phyloP scores from a whole-genome alignment of 2,888 invertebrate species.

The Pachliopta kotzebuea region DNA sequence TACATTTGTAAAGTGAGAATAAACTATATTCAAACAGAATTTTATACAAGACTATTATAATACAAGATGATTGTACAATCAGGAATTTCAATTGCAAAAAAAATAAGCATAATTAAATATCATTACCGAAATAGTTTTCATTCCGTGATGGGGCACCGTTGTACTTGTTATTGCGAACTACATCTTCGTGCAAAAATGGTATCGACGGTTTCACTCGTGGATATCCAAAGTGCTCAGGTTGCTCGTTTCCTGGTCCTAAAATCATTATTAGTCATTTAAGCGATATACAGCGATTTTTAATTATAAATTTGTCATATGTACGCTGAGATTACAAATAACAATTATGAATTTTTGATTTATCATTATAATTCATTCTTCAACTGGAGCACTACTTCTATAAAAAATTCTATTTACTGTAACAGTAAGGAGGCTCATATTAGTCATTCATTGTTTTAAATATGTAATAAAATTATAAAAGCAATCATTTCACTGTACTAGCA shows the following conservation, averaged over 20 bases:
- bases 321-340: not conserved
- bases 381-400: no score
- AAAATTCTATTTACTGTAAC: no score
- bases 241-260: conserved; percentile 9
- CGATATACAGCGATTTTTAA: not conserved
- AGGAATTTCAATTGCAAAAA: not conserved
- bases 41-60: no score
- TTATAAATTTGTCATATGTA: not conserved
- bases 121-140: conserved; percentile 39
- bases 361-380: no score
- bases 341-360: no score
- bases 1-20: no score
- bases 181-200: conserved; percentile 63
- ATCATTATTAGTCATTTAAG: not conserved
- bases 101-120: not conserved
- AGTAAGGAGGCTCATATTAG: no score
- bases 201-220: conserved; percentile 58
- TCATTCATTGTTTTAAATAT: no score
- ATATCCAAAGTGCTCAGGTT: conserved; percentile 49
- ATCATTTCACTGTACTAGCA: no score
- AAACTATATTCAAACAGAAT: no score
- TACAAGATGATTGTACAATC: not conserved
- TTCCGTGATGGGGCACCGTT: conserved; percentile 46
- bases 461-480: no score
- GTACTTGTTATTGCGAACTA: conserved; percentile 42